These are phyloP conservation scores for Coranthus polyacanthus DNA, from an alignment of 2,797 vertebrate genomes.

Conservation along the genomic window DNA sequence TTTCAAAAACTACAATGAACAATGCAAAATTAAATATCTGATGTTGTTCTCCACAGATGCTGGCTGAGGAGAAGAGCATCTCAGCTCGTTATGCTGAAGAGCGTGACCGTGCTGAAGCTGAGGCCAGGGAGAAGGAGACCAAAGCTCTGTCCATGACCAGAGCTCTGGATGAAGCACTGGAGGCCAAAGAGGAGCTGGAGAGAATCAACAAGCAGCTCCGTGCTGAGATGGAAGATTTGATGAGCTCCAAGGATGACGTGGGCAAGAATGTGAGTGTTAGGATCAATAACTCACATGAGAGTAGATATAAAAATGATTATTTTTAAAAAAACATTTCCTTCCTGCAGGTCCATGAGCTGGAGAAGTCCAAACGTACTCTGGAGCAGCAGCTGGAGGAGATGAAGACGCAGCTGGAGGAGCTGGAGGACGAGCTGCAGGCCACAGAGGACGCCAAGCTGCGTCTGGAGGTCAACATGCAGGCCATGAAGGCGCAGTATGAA, in stretches of 20 bases:
- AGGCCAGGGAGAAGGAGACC: constrained; percentile 97
- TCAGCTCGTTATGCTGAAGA: constrained; percentile 95
- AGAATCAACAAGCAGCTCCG: constrained; percentile 93
- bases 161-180: constrained; percentile 94
- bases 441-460: constrained; percentile 97
- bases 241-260: constrained; percentile 98
- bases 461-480: constrained; percentile 99
- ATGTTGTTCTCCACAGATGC: constrained; percentile 82
- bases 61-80: constrained; percentile 97
- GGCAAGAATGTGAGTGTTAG: constrained; percentile 93
- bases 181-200: constrained; percentile 96
- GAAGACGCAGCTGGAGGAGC: constrained; percentile 96
- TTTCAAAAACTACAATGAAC: too few relatives aligned
- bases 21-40: neutral
- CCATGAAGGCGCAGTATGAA: constrained; percentile 96
- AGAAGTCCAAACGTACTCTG: constrained; percentile 94
- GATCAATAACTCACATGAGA: neutral
- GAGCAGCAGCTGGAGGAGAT: constrained; percentile 98
- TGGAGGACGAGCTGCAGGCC: constrained; percentile 97
- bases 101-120: constrained; percentile 95
- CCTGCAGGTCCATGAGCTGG: constrained; percentile 93
- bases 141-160: constrained; percentile 94
- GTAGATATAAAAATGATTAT: neutral
- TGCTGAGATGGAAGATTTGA: constrained; percentile 97
- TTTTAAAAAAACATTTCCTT: neutral